Conservation (phyloP, 2,888 invertebrate species). For the Bibio marci region DNA sequence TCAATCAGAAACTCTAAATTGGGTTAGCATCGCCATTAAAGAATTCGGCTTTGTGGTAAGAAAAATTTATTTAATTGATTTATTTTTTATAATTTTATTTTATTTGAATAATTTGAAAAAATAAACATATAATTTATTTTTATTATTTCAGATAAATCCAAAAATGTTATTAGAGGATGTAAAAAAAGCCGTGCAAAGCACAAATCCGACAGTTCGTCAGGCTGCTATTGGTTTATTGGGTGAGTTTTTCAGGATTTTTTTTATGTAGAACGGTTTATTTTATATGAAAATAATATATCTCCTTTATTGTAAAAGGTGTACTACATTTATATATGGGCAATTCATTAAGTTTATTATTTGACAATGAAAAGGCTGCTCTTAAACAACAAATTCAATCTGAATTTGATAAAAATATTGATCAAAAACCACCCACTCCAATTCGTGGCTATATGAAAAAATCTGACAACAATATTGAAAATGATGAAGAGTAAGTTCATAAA, state of each 20-base stretch:
- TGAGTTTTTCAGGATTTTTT: too few species aligned
- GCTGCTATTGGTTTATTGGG: slow-evolving; percentile 40
- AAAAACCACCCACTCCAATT: slow-evolving; percentile 57
- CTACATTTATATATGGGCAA: slow-evolving; percentile 63
- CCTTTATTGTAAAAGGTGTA: slow-evolving; percentile 37
- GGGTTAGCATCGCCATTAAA: slow-evolving; percentile 60
- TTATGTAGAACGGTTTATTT: too few species aligned
- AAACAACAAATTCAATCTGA: slow-evolving; percentile 73
- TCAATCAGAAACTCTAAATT: slow-evolving; percentile 66
- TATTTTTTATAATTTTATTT: slow-evolving; percentile 1
- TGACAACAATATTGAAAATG: background rate
- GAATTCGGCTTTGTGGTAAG: slow-evolving; percentile 73
- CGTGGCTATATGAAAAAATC: slow-evolving; percentile 30
- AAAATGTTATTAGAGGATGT: slow-evolving; percentile 57
- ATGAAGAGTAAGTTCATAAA: background rate
- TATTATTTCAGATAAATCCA: slow-evolving; percentile 40
- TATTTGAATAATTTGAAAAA: too few species aligned
- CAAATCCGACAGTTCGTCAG: slow-evolving; percentile 68
- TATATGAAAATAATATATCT: too few species aligned
- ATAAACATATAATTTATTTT: background rate
- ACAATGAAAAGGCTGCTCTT: slow-evolving; percentile 70
- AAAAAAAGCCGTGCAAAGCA: slow-evolving; percentile 69
- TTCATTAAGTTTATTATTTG: slow-evolving; percentile 55
- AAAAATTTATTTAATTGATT: slow-evolving; percentile 4
- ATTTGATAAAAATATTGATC: slow-evolving; percentile 62